Evolutionary conservation across 2,113 vertebrate genomes (phyloP), one percentile per base, ranked within the genome.

Genomic region (Stegastes partitus): DNA sequence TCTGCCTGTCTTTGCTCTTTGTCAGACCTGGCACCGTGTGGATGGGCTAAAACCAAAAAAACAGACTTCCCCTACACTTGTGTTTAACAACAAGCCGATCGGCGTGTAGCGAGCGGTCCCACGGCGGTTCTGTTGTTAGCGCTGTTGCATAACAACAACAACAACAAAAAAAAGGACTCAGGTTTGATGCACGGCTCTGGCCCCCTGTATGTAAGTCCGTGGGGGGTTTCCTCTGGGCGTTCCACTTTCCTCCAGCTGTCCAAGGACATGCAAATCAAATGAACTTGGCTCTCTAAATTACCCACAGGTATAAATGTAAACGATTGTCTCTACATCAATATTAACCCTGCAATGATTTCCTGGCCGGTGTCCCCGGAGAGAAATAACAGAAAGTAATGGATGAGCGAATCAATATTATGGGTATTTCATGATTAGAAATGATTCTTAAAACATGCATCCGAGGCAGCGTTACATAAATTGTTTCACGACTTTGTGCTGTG

Each of bases 261-360:
- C 45, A 73, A 74, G 74, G 77, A 55, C 74, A 82, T 83, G 64
- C 50, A 68, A 72, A 79, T 79, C 21, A 70, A 15, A 63, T 39
- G 25, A 67, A 55, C 21, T n/a, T 22, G 25, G n/a, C 49, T 75
- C 64, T 74, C 18, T 10, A 57, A 76, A 66, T 78, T 57, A 67
- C 56, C 37, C 70, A 53, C 22, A 55, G 6, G 55, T 87, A 11
- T 31, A 39, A 64, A 31, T 74, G 50, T 67, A 70, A 89, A 70
- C 75, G 49, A 75, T 70, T 79, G 53, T 56, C 26, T 74, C 64
- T 63, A 11, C 72, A 6, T 54, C 39, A 80, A 5, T 69, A 55
- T 71, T 79, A 74, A 65, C 25, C 62, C 21, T 28, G 8, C n/a
- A 68, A 7, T 69, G 22, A 53, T 66, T 8, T 34, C 15, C 25